Percentiles rank a stretch among this genome's conserved stretches.
These are phyloP conservation scores for Corythoichthys haematopterus DNA, from an alignment of 2,113 vertebrate species.

Conservation along the genomic window DNA sequence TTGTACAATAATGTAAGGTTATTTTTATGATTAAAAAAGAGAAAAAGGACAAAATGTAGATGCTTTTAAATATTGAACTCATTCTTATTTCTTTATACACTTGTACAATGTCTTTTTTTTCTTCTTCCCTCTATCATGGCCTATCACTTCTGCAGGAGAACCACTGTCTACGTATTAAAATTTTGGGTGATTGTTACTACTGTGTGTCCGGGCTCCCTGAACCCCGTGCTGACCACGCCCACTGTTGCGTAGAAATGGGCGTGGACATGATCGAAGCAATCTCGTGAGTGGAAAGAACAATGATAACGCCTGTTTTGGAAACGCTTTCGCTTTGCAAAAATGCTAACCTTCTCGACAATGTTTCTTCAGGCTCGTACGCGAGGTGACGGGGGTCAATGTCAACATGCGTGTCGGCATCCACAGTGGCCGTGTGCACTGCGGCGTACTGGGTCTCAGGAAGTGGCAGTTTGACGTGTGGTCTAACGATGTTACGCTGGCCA, in stretches of 20 bases:
- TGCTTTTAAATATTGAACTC: neutral
- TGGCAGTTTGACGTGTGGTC: constrained; percentile 99
- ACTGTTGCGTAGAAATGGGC: constrained; percentile 97
- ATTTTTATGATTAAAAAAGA: neutral
- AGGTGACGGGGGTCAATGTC: constrained; percentile 94
- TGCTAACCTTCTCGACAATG: neutral
- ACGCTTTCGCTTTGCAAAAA: neutral
- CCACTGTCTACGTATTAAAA: constrained; percentile 94
- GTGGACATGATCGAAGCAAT: constrained; percentile 98
- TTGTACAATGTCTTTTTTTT: neutral
- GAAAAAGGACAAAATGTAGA: neutral
- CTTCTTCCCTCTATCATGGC: neutral
- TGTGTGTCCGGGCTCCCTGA: constrained; percentile 91
- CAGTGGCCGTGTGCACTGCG: constrained; percentile 91
- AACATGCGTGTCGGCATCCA: constrained; percentile 98
- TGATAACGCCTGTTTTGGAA: neutral
- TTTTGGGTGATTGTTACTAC: constrained; percentile 94
- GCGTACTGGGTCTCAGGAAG: constrained; percentile 90
- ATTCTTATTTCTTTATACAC: too few species aligned
- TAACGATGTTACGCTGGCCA: constrained; percentile 91
- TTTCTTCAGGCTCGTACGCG: constrained; percentile 82
- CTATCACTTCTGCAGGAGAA: constrained; percentile 77
- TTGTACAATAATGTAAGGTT: neutral
- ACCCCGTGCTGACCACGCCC: constrained; percentile 88
- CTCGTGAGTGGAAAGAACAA: constrained; percentile 77